Evolutionary conservation across 2,113 vertebrate species (phyloP).

Genomic region (Nycticryphes semicollaris): DNA sequence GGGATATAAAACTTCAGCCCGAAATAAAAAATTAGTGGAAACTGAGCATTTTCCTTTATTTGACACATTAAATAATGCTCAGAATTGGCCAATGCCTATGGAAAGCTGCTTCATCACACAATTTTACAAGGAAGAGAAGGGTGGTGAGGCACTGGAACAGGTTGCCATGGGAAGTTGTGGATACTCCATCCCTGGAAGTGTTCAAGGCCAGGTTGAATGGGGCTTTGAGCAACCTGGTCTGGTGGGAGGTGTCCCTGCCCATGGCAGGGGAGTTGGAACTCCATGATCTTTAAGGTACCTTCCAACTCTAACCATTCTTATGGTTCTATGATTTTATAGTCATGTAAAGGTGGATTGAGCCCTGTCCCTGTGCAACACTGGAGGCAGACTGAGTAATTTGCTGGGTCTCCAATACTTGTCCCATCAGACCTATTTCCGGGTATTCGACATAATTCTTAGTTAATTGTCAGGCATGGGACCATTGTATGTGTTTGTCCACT

Average conservation of each 20-base stretch:
- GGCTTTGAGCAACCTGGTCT: too few species aligned
- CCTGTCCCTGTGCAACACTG: not conserved
- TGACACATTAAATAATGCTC: not conserved
- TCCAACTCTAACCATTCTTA: too few species aligned
- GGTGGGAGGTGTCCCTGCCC: too few species aligned
- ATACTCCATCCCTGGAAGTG: too few species aligned
- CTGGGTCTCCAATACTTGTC: not conserved
- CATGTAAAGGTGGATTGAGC: not conserved
- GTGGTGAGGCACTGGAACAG: too few species aligned
- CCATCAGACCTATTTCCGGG: not conserved
- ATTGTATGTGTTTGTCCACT: not conserved
- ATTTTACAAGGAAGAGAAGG: not conserved
- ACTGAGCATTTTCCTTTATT: not conserved
- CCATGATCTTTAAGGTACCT: too few species aligned
- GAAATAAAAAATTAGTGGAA: not conserved
- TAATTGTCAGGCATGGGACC: not conserved
- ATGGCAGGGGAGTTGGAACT: too few species aligned
- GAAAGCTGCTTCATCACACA: not conserved
- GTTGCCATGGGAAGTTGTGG: too few species aligned
- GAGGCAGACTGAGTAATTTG: not conserved
- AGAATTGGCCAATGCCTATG: not conserved
- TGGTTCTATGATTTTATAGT: not conserved
- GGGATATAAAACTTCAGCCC: not conserved
- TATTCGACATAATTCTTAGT: not conserved
- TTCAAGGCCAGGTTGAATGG: too few species aligned